Base-by-base conservation (phyloP, 2,888 invertebrate species). In the Autographa gamma region DNA sequence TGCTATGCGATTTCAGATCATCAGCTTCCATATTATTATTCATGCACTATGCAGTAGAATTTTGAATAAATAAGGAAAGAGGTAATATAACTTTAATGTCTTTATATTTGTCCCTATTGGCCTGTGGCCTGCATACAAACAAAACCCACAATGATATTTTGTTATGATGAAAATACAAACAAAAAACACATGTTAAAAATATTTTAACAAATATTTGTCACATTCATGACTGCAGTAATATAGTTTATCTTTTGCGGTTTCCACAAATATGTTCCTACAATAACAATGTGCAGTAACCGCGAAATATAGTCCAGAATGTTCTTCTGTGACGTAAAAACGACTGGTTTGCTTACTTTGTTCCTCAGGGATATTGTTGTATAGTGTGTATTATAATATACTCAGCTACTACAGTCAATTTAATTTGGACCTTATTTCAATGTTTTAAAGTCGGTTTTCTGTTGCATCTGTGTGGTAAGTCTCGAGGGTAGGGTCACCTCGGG, bases 241-340 rank as follows among this genome's bases (percentile, higher is more conserved):
- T n/a, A 4, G 16, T n/a, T 25, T 77, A 76, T 76, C 75, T 19
- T 78, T 73, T 74, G 79, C 43, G 76, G 76, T 78, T 66, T 34
- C 14, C 7, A 43, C 54, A 41, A 48, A 54, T 19, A 11, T 56
- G 54, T 56, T 56, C 9, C 54, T 56, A 19, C 11, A 25, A 19
- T 19, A 11, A 13, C 18, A 0, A 52, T 19, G 9, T 13, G 0
- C 54, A 4, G 13, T 56, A 14, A 25, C 11, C 25, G 19, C 11
- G 54, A 56, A 48, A 7, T n/a, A 56, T 56, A 25, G 25, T 56
- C 54, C 25, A 56, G 69, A 76, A 76, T 69, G 64, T 78, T 76
- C 74, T 11, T 11, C 0, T 7, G n/a, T n/a, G 48, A 48, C 48
- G n/a, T 48, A n/a, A n/a, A 48, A 48, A 48, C n/a, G 1, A 16